A percentile compares a stretch with the other conserved stretches of the same genome.
Evolutionary conservation across 2,888 invertebrate species (phyloP).

Genomic region (Acanthoscelides obtectus): DNA sequence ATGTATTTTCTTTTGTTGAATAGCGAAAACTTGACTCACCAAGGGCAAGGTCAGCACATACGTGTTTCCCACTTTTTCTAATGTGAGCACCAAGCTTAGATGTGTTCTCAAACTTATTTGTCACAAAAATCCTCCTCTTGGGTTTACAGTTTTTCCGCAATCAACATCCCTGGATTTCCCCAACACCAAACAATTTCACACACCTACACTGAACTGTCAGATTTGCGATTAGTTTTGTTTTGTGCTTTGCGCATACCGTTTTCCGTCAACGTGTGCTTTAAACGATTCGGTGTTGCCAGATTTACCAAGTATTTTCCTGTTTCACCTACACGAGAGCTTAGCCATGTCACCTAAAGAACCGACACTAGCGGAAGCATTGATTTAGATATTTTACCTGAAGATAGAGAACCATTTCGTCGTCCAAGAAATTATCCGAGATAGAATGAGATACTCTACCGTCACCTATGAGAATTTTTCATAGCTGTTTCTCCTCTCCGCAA

Average conservation of each 20-base stretch:
- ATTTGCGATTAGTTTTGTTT: conserved; percentile 16
- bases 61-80: neutral
- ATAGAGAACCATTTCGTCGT: no score
- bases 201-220: conserved; percentile 30
- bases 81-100: neutral
- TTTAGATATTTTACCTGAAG: no score
- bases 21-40: neutral
- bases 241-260: conserved; percentile 4
- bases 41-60: neutral
- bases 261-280: neutral
- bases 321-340: no score
- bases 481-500: no score
- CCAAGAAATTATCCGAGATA: no score
- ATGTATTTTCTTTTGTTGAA: neutral
- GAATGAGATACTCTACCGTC: no score
- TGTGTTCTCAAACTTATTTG: neutral
- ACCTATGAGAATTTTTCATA: no score
- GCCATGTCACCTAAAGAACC: no score
- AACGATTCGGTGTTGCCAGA: neutral
- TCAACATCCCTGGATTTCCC: neutral
- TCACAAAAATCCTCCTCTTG: neutral
- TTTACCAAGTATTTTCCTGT: neutral
- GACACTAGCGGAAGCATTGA: no score
- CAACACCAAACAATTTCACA: conserved; percentile 9
- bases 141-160: neutral